Evolutionary conservation across 53 echinoderm and acorn worm genomes (phyloP), one percentile per base, ranked within the genome.

Genomic region (Zoroaster sp.): DNA sequence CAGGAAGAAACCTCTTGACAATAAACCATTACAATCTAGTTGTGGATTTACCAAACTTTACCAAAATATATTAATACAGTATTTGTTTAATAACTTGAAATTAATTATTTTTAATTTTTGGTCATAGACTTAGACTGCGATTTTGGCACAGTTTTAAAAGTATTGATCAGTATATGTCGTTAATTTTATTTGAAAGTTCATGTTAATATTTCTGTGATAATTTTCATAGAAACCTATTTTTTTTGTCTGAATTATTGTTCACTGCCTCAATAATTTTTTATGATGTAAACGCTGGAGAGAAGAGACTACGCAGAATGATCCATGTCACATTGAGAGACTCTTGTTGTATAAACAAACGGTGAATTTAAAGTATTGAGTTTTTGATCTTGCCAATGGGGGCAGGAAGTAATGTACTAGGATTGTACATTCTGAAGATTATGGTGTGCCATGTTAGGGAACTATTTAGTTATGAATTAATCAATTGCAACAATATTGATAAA

Each of bases 381-480:
- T 31, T 53, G 7, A n/a, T 46, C 53, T 37, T 39, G 53, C 79
- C 3, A 28, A 77, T 1, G 55, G 39, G 63, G 55, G 10, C 25
- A 23, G 20, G 33, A 15, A 76, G 12, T 76, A 37, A 59, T 79
- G 79, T 79, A 79, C 79, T 79, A 79, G 85, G 49, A 69, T 71
- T 70, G 70, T 85, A 85, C 46, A 85, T 85, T 85, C 78, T 59
- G 55, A 66, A 85, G 71, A 71, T 68, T 46, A 40, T 38, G 36
- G 67, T 51, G 85, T 85, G 85, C 85, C 85, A 85, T 69, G 72
- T 85, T 85, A 70, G 85, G 83, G 45, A 82, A 45, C 82, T 49
- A 11, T n/a, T 28, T 34, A 47, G 85, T 71, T 85, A 46, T 35
- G 32, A 85, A 85, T 71, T 34, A 79, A 40, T 46, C 33, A 85